Percentiles rank a stretch among this genome's conserved stretches.
phyloP scores from a whole-genome alignment of 2,888 invertebrate genomes.

The Stratiomys singularior region DNA sequence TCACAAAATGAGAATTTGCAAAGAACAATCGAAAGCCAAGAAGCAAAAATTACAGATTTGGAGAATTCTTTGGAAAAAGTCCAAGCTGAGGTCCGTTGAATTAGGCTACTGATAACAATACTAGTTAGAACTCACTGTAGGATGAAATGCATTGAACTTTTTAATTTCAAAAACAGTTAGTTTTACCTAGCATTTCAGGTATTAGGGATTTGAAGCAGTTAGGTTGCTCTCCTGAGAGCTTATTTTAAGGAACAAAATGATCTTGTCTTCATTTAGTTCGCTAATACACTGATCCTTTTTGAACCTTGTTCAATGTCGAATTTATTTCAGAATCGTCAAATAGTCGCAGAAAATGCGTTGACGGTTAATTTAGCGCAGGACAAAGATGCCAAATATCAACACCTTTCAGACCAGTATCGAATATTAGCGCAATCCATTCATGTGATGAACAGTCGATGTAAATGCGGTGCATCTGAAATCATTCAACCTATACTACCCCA shows the following conservation, averaged over 20 bases:
- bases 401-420: slow-evolving; percentile 37
- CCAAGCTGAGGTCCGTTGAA: slow-evolving; percentile 43
- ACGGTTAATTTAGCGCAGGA: slow-evolving; percentile 21
- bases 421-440: slow-evolving; percentile 20
- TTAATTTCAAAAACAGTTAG: too few relatives aligned
- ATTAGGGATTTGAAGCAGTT: too few relatives aligned
- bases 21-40: slow-evolving; percentile 54
- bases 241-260: too few relatives aligned
- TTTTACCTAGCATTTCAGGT: too few relatives aligned
- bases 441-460: slow-evolving; percentile 29
- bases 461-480: slow-evolving; percentile 44
- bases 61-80: slow-evolving; percentile 33
- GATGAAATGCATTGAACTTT: too few relatives aligned
- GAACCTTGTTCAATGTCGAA: neutral
- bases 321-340: slow-evolving; percentile 42
- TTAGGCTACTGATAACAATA: neutral
- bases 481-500: slow-evolving; percentile 39
- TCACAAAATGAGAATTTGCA: slow-evolving; percentile 58
- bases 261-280: too few relatives aligned
- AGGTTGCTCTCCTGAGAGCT: too few relatives aligned
- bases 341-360: slow-evolving; percentile 26
- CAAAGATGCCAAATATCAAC: slow-evolving; percentile 44
- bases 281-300: too few relatives aligned
- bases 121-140: too few relatives aligned
- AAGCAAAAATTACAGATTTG: slow-evolving; percentile 27